Evolutionary conservation across 37 sponge, comb jelly and placozoan genomes (phyloP), one percentile per base, ranked within the genome.

Genomic region (Eunapius fragilis): DNA sequence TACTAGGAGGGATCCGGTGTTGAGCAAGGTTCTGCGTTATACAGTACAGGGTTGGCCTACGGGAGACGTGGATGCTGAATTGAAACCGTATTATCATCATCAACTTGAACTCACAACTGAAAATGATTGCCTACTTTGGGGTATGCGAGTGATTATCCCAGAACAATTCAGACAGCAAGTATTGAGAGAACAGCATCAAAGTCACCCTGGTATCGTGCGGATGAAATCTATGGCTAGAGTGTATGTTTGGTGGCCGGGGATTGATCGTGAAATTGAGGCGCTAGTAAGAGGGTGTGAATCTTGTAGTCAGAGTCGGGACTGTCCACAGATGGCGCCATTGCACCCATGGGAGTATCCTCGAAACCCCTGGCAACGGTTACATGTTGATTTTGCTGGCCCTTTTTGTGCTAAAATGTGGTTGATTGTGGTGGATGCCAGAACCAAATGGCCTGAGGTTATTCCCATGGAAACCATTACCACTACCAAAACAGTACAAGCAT

Each of bases 391-490:
- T 69, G 82, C 82, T 27, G 82, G 82, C 3, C 82, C 82, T 2
- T 70, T 81, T 70, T 4, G 9, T 25, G 70, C 3, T 3, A 26
- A 33, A 11, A 81, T 68, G 70, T 85, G 76, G 26, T 24, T 90
- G 1, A 35, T 90, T 2, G 74, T 76, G 0, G 47, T 86, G 0
- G 78, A 86, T 81, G 77, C 86, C 10, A 68, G 77, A 27, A 82
- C 91, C 2, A 90, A 90, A 47, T 90, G 91, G 91, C 77, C 82
- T 2, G 91, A 91, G 71, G 84, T 91, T 3, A 25, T 67, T 12
- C 13, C 33, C 33, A 72, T 87, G 82, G 22, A 31, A 28, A 72
- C 25, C 33, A 87, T 69, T 31, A 80, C 69, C 67, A 19, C 87
- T 41, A 36, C 22, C 1, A 48, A 19, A 25, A 72, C 75, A 0